A percentile compares a stretch with the other conserved stretches of the same genome.
Conservation (phyloP, 2,797 vertebrate species). For the Acridotheres tristis region DNA sequence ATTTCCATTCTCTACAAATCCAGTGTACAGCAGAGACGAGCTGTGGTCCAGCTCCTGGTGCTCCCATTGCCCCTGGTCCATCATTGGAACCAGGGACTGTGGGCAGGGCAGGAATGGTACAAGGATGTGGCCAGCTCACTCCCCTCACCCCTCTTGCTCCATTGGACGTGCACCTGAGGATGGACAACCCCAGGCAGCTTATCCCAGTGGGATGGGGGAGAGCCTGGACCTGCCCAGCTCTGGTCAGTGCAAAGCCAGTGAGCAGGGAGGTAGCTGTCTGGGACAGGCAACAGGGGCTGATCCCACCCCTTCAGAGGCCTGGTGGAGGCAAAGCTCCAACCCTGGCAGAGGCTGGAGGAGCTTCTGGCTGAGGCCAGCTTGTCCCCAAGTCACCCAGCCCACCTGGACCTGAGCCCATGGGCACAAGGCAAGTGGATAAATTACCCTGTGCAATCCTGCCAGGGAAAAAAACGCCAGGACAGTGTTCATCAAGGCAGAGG, state of each 20-base stretch:
- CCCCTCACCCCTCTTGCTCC: not conserved
- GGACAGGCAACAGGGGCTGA: not conserved
- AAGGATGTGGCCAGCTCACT: not conserved
- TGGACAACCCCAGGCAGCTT: not conserved
- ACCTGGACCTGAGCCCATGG: not conserved
- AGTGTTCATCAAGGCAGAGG: rapidly evolving
- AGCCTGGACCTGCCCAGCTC: not conserved
- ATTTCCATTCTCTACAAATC: not conserved
- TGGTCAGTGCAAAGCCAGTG: not conserved
- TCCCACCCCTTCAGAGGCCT: not conserved
- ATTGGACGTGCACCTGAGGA: rapidly evolving
- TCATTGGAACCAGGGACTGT: rapidly evolving
- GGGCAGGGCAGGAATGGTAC: not conserved
- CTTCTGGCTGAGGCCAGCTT: not conserved
- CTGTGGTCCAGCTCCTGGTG: not conserved
- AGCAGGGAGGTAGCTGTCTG: not conserved
- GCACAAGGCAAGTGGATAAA: not conserved
- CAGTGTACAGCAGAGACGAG: not conserved
- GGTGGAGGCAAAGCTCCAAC: not conserved
- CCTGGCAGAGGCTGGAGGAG: not conserved
- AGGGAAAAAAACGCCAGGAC: rapidly evolving
- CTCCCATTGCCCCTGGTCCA: not conserved
- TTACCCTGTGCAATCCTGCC: not conserved
- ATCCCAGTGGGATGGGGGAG: not conserved
- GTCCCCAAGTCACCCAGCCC: not conserved